These are phyloP conservation scores for Athalia circularis DNA, from an alignment of 2,888 invertebrate species.

Conservation along the genomic window DNA sequence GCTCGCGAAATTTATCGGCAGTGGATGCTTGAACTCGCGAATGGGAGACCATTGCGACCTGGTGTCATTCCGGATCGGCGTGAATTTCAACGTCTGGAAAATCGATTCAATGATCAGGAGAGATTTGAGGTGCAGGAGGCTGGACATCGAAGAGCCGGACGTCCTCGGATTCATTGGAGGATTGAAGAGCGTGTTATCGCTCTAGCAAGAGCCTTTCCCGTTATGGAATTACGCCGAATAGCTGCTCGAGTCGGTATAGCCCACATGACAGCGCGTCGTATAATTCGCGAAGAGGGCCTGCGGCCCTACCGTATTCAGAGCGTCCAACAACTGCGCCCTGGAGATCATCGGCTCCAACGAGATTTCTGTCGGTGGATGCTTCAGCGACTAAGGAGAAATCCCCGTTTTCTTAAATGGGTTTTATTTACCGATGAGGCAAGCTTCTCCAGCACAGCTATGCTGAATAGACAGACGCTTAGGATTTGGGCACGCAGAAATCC, in stretches of 20 bases:
- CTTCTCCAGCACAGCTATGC: background rate
- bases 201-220: conserved; percentile 14
- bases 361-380: conserved; percentile 49
- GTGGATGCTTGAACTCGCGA: background rate
- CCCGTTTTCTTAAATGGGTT: conserved; percentile 41
- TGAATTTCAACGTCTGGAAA: conserved; percentile 46
- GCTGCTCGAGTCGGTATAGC: conserved; percentile 9
- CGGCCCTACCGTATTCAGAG: conserved; percentile 20
- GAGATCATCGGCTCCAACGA: conserved; percentile 38
- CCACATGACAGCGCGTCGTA: conserved; percentile 22
- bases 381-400: conserved; percentile 45
- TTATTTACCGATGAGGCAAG: conserved; percentile 48
- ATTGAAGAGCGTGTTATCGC: conserved; percentile 25
- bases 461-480: background rate
- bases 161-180: conserved; percentile 40
- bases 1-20: conserved; percentile 3
- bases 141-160: conserved; percentile 37
- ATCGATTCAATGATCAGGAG: conserved; percentile 46
- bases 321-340: conserved; percentile 20
- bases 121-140: conserved; percentile 34
- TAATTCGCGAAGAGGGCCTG: conserved; percentile 21
- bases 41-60: conserved; percentile 24
- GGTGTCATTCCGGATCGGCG: conserved; percentile 42
- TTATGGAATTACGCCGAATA: conserved; percentile 13
- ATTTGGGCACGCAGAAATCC: conserved; percentile 14